phyloP scores from a whole-genome alignment of 2,113 vertebrate species.

The Pteronura brasiliensis region DNA sequence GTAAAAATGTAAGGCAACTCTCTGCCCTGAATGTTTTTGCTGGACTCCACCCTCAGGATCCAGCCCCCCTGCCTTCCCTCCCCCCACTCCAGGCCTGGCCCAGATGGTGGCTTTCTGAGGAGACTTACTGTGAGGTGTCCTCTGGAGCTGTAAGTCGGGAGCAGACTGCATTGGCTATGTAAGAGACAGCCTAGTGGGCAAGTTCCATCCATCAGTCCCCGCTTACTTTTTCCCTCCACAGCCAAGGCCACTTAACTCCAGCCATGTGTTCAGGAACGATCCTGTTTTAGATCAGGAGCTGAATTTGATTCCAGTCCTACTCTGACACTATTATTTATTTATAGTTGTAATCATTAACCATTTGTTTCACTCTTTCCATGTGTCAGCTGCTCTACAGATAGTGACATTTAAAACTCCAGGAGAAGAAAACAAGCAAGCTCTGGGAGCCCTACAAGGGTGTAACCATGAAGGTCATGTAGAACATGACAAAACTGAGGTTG shows the following conservation, averaged over 20 bases:
- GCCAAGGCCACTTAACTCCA: not conserved
- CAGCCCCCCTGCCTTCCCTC: not conserved
- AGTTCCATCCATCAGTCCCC: not conserved
- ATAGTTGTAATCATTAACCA: not conserved
- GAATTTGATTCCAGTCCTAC: not conserved
- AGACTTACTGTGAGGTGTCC: not conserved
- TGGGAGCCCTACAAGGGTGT: not conserved
- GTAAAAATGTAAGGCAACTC: not conserved
- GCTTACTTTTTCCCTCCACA: not conserved
- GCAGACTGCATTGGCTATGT: rapidly evolving
- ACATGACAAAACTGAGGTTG: not conserved
- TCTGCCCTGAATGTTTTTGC: not conserved
- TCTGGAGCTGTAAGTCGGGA: not conserved
- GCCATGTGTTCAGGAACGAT: not conserved
- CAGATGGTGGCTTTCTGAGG: not conserved
- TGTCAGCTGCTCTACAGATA: not conserved
- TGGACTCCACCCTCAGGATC: not conserved
- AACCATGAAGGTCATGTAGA: not conserved
- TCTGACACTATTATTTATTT: not conserved
- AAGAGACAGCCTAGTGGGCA: not conserved
- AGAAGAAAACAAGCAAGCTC: not conserved
- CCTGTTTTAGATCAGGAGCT: not conserved
- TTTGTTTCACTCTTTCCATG: not conserved
- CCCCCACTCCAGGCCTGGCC: not conserved
- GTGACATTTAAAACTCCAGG: not conserved